Percentiles rank a stretch among this genome's conserved stretches.
phyloP scores from a whole-genome alignment of 2,888 invertebrate genomes.

The Cephus nigrinus region DNA sequence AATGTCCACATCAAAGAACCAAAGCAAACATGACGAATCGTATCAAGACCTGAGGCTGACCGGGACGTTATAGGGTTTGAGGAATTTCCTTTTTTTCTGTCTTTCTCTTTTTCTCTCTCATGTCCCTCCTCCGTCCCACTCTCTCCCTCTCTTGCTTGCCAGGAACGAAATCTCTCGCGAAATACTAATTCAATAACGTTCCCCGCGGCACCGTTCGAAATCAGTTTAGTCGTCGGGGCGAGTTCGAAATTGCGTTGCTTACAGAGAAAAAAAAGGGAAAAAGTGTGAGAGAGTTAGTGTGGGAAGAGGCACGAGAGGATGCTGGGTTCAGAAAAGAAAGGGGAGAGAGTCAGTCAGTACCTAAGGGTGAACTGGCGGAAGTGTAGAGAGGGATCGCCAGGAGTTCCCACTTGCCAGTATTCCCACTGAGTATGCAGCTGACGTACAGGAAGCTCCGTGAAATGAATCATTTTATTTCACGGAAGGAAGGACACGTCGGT shows the following conservation, averaged over 20 bases:
- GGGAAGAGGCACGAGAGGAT: background rate
- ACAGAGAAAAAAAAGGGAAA: background rate
- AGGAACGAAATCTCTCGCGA: conserved; percentile 21
- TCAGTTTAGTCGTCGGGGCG: conserved; percentile 45
- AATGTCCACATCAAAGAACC: conserved; percentile 16
- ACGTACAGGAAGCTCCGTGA: conserved; percentile 38
- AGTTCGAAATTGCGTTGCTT: conserved; percentile 46
- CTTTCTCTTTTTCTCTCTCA: background rate
- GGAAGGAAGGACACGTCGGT: conserved; percentile 57
- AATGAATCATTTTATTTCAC: conserved; percentile 62
- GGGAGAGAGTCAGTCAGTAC: background rate
- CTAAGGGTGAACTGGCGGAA: conserved; percentile 4
- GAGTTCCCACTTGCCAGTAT: background rate
- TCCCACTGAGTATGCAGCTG: conserved; percentile 33
- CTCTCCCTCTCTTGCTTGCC: conserved; percentile 31
- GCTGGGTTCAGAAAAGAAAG: conserved; percentile 12
- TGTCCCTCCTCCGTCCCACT: background rate
- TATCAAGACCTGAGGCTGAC: conserved; percentile 31
- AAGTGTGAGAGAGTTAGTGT: background rate
- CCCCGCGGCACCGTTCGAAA: conserved; percentile 34
- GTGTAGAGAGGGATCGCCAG: conserved; percentile 7
- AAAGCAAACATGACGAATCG: conserved; percentile 42
- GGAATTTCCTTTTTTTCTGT: background rate
- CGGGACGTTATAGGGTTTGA: conserved; percentile 28
- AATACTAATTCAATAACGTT: conserved; percentile 45